Evolutionary conservation across 2,797 vertebrate genomes (phyloP), one percentile per base, ranked within the genome.

Genomic region (Hippocampus kuda): DNA sequence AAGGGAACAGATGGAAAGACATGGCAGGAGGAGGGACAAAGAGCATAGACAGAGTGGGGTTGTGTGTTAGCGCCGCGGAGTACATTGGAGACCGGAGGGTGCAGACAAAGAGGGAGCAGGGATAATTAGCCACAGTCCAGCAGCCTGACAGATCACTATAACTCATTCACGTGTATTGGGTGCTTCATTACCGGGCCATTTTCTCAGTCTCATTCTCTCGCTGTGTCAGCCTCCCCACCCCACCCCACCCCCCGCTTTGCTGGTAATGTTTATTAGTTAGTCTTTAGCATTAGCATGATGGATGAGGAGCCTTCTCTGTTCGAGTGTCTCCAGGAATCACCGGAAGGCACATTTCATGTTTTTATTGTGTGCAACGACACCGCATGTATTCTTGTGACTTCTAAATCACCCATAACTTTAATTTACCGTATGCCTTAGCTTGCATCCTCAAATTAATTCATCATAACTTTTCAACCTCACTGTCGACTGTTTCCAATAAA

Each of bases 91-190:
- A 84, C 69, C 74, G 73, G 82, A 74, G 67, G 78, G 83, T 83
- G 77, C 80, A 85, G 84, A 82, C 75, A 81, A 82, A 78, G 80
- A 79, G 85, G 27, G 76, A 73, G 80, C 77, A 78, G 81, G 76
- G 84, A 83, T 90, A 90, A 91, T 91, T 90, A 91, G 87, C 82
- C 84, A 84, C 80, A 87, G 89, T 89, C 86, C 85, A 86, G 85
- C 87, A 88, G 85, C 65, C 84, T 86, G 87, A 88, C 88, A 85
- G 85, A 87, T 88, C 86, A 85, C 86, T 88, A 85, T 83, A 84
- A 78, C 78, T 88, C 82, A 80, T 86, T 79, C 77, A 82, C 83
- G 79, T 77, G 76, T 78, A 79, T 27, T 72, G 81, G 79, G 65
- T 80, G 85, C 84, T 90, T 89, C 87, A 90, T 91, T 89, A 87